These are phyloP conservation scores for Coelopa pilipes DNA, from an alignment of 2,888 invertebrate species.

Conservation along the genomic window DNA sequence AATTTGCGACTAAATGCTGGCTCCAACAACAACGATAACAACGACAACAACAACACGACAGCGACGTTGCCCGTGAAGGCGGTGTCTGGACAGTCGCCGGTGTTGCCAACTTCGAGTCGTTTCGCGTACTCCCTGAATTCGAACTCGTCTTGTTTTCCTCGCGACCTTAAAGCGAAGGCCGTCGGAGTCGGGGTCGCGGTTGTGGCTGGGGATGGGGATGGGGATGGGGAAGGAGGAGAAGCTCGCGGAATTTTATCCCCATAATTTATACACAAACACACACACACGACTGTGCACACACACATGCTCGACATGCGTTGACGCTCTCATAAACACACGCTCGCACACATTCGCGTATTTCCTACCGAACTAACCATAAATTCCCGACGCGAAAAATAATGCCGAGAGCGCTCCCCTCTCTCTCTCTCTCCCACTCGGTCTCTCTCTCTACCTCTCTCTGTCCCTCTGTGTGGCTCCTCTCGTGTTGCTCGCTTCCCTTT, in stretches of 20 bases:
- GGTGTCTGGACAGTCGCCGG: too few relatives aligned
- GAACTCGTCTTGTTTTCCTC: background rate
- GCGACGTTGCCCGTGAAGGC: too few relatives aligned
- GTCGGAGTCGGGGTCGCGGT: too few relatives aligned
- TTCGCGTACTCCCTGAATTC: background rate
- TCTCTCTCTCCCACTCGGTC: too few relatives aligned
- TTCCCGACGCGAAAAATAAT: slow-evolving; percentile 9
- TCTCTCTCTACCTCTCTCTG: too few relatives aligned
- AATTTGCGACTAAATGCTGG: slow-evolving; percentile 2
- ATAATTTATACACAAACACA: slow-evolving; percentile 4
- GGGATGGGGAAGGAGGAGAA: background rate
- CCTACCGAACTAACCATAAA: slow-evolving; percentile 15
- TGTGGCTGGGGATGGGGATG: too few relatives aligned
- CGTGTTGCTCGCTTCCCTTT: background rate
- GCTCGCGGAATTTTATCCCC: background rate
- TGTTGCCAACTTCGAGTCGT: background rate
- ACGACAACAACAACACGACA: background rate
- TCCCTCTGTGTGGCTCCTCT: background rate
- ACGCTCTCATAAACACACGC: background rate
- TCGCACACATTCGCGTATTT: slow-evolving; percentile 10
- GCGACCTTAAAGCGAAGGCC: background rate
- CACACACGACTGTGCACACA: background rate
- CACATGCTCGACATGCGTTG: background rate
- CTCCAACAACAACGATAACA: slow-evolving; percentile 4
- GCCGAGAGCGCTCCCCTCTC: background rate